A percentile compares a stretch with the other conserved stretches of the same genome.
phyloP scores from a whole-genome alignment of 2,888 invertebrate species.

The Anorthoa munda region DNA sequence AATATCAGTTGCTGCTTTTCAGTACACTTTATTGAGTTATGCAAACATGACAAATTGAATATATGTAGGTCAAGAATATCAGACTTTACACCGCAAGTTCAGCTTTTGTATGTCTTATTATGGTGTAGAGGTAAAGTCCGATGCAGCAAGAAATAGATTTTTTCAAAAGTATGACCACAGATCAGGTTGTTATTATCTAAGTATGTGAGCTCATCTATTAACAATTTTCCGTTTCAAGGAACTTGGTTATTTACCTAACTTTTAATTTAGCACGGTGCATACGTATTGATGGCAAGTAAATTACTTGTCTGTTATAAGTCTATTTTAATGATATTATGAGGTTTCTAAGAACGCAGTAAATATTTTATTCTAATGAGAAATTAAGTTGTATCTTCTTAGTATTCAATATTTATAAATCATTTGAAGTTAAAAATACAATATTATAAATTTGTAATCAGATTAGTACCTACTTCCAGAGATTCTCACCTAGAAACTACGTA shows the following conservation, averaged over 20 bases:
- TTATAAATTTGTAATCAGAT: no score
- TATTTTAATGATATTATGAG: constrained; percentile 6
- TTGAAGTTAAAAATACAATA: not conserved
- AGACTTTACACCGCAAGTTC: not conserved
- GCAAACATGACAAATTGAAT: not conserved
- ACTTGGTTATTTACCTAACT: constrained; percentile 18
- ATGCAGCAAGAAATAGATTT: not conserved
- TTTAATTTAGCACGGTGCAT: constrained; percentile 26
- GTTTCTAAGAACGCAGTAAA: constrained; percentile 32
- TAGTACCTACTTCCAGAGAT: no score
- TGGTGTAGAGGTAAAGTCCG: not conserved
- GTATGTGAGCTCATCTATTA: constrained; percentile 1
- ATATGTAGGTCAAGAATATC: not conserved
- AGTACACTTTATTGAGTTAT: no score
- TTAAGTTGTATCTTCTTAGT: not conserved
- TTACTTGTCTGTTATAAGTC: constrained; percentile 18
- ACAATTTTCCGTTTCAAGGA: constrained; percentile 20
- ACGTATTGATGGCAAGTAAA: constrained; percentile 54
- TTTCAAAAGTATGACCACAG: not conserved
- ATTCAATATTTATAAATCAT: not conserved
- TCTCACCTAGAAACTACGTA: no score
- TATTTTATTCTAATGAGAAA: constrained; percentile 20
- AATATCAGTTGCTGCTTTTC: no score
- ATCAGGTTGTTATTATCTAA: not conserved
- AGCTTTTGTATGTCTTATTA: not conserved